Conservation (phyloP, 1,140 invertebrate genomes). For the Stegodyphus mimosarum region DNA sequence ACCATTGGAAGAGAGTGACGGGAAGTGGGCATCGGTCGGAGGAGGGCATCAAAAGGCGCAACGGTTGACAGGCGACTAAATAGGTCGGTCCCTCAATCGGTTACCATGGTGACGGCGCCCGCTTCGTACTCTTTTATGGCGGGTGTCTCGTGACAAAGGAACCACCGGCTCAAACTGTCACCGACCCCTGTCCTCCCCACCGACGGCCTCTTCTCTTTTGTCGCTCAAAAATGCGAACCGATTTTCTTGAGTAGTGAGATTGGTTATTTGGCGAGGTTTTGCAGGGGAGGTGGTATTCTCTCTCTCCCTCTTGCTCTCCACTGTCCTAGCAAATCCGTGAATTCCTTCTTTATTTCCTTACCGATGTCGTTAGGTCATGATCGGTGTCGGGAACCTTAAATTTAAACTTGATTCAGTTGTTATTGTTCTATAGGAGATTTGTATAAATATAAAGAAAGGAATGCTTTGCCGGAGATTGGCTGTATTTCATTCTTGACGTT, state of each 20-base stretch:
- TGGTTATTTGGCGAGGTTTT: constrained; percentile 23
- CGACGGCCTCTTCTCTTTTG: constrained; percentile 30
- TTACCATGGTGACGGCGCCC: constrained; percentile 38
- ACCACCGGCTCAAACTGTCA: constrained; percentile 44
- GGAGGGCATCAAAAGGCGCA: constrained; percentile 50
- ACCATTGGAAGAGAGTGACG: constrained; percentile 19
- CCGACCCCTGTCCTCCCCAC: neutral
- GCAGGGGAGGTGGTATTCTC: neutral
- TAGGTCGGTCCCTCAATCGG: constrained; percentile 59
- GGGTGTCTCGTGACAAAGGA: constrained; percentile 42
- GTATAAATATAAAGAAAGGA: no score
- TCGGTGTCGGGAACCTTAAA: neutral
- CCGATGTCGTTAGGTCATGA: neutral
- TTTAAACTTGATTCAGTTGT: no score
- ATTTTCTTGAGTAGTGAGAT: constrained; percentile 43
- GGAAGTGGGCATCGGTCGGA: constrained; percentile 51
- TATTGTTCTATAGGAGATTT: no score
- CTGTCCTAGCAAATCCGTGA: neutral
- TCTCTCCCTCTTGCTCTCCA: neutral
- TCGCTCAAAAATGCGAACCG: constrained; percentile 55
- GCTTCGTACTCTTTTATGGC: neutral
- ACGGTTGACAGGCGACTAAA: constrained; percentile 59
- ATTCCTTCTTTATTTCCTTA: neutral
- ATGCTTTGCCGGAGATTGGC: no score
- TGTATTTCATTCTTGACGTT: no score